Conservation (phyloP, 2,888 invertebrate species). For the Pollenia griseotomentosa region DNA sequence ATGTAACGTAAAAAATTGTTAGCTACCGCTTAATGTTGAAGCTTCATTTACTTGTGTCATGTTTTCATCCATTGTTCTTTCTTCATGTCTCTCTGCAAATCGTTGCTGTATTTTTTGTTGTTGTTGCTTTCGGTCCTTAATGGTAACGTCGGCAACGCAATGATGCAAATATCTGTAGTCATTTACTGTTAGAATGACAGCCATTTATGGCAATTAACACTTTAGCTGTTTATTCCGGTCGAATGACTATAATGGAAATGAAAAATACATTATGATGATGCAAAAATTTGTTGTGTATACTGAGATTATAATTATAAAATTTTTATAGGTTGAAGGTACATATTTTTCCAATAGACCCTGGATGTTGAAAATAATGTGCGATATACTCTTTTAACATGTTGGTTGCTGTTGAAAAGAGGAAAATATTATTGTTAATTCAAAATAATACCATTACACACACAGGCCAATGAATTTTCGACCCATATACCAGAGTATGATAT, state of each 20-base stretch:
- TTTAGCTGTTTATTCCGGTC: constrained; percentile 83
- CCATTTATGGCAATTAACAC: constrained; percentile 85
- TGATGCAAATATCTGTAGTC: constrained; percentile 83
- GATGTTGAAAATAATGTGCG: not conserved
- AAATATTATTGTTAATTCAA: too few relatives aligned
- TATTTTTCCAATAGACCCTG: not conserved
- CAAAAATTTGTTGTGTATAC: constrained; percentile 13
- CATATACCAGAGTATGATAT: too few relatives aligned
- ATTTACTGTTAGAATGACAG: constrained; percentile 84
- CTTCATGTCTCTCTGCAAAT: not conserved
- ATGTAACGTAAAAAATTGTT: constrained; percentile 54
- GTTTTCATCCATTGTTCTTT: constrained; percentile 50
- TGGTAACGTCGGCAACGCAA: constrained; percentile 77
- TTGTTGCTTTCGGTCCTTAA: constrained; percentile 55
- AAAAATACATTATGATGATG: constrained; percentile 28
- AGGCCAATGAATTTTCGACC: too few relatives aligned
- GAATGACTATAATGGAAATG: constrained; percentile 70
- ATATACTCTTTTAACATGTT: too few relatives aligned
- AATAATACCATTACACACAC: too few relatives aligned
- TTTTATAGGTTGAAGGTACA: not conserved
- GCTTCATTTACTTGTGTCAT: constrained; percentile 71
- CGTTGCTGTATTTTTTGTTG: constrained; percentile 37
- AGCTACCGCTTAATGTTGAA: constrained; percentile 70
- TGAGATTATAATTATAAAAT: constrained; percentile 25
- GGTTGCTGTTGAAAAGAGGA: too few relatives aligned